A percentile compares a stretch with the other conserved stretches of the same genome.
Evolutionary conservation across 2,888 invertebrate genomes (phyloP).

Genomic region (Brachyptera putata): DNA sequence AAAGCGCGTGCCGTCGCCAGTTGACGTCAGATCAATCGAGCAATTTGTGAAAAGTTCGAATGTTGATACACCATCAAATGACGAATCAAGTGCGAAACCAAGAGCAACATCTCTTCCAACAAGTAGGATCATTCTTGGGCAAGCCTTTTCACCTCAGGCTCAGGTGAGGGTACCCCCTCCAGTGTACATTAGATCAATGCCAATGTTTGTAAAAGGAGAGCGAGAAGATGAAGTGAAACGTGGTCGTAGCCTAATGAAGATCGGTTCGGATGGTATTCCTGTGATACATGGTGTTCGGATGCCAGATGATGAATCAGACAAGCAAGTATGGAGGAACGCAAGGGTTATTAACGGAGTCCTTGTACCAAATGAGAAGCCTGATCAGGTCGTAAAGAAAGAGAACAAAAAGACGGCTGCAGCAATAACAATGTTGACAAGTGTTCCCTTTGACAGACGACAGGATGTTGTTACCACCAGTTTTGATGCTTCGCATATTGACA

Average conservation of each 20-base stretch:
- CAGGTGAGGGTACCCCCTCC: constrained; percentile 59
- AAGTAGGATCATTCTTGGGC: not conserved
- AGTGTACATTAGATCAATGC: constrained; percentile 62
- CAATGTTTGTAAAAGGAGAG: constrained; percentile 53
- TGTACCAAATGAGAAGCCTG: constrained; percentile 55
- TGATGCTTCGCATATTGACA: not conserved
- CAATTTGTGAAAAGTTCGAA: not conserved
- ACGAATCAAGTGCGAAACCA: not conserved
- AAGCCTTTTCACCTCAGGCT: not conserved
- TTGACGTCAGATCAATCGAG: not conserved
- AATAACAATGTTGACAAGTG: not conserved
- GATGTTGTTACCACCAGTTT: not conserved
- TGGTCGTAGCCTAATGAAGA: constrained; percentile 58
- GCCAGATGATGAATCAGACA: constrained; percentile 79
- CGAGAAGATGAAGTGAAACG: constrained; percentile 47
- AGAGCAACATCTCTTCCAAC: not conserved
- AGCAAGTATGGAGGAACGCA: constrained; percentile 83
- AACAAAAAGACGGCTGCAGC: not conserved
- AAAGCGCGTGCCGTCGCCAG: not conserved
- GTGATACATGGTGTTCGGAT: constrained; percentile 77
- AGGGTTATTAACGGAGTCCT: constrained; percentile 81
- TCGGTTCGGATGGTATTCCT: constrained; percentile 69
- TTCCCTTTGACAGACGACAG: not conserved
- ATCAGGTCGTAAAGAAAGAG: constrained; percentile 10
- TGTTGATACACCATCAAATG: not conserved